Evolutionary conservation across 2,113 vertebrate genomes (phyloP), one percentile per base, ranked within the genome.

Genomic region (Heptranchias perlo): DNA sequence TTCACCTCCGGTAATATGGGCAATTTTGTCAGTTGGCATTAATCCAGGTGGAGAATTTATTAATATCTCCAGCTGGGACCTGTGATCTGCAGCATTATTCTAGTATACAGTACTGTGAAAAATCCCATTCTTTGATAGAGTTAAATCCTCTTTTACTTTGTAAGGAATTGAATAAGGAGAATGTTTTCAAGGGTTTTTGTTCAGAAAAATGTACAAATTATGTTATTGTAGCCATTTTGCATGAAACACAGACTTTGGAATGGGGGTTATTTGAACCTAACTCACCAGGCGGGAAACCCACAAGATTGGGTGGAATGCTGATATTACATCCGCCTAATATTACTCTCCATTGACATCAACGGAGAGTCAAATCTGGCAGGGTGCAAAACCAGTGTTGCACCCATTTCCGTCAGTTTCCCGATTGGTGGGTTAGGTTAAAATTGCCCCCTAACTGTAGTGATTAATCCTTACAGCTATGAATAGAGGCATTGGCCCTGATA

Each of bases 1-100:
- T 67, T 94, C 62, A 89, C 86, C 28, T 89, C 86, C 54, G 49
- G 86, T 89, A 49, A 89, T 89, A 54, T 54, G 49, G n/a, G 52
- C 86, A 89, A 31, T 52, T 89, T 25, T 89, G 52, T 89, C 86
- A 82, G 78, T 44, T 82, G 78, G 78, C 78, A 89, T 31, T 52
- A 31, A 28, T 89, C 28, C 86, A 94, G 54, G 16, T 47, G 21
- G 21, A 31, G 21, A 47, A 10, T 67, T 93, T 28, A 94, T 67
- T 93, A 39, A 49, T 11, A 64, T 39, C 39, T 49, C 39, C n/a
- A 94, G 13, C n/a, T 67, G 64, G 54, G 93, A 67, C 44, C 39
- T 49, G 44, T 44, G 44, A 67, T 67, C 58, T 65, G 47, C 49
- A 89, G 54, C 67, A 89, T 82, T 44, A 82, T 16, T 82, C 78